A percentile compares a stretch with the other conserved stretches of the same genome.
Evolutionary conservation across 2,113 vertebrate species (phyloP).

Genomic region (Forbesichthys agassizii): DNA sequence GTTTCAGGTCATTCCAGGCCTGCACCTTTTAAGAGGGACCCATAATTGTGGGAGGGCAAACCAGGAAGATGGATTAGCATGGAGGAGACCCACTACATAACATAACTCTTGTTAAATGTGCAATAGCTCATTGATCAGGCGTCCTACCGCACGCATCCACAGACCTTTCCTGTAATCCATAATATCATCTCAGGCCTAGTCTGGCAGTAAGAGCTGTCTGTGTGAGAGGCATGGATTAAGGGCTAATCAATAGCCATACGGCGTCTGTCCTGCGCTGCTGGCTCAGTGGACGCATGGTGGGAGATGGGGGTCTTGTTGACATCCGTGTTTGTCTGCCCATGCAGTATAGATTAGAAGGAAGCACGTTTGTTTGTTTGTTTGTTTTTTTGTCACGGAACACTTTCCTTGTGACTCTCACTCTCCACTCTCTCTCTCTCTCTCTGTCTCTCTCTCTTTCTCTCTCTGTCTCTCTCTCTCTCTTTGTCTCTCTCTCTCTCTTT

Average conservation of each 20-base stretch:
- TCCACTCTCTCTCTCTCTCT: slow-evolving; percentile 33
- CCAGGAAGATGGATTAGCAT: slow-evolving; percentile 71
- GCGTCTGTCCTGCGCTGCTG: slow-evolving; percentile 33
- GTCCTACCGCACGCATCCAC: slow-evolving; percentile 47
- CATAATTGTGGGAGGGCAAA: slow-evolving; percentile 39
- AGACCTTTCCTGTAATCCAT: slow-evolving; percentile 69
- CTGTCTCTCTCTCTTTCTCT: slow-evolving; percentile 44
- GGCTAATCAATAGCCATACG: slow-evolving; percentile 61
- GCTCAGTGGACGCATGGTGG: slow-evolving; percentile 34
- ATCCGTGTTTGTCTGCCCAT: neutral
- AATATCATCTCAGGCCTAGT: slow-evolving; percentile 57
- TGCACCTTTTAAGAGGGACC: slow-evolving; percentile 3
- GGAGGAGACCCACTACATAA: slow-evolving; percentile 67
- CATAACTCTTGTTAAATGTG: slow-evolving; percentile 76
- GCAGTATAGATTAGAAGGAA: neutral
- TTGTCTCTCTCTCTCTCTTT: slow-evolving; percentile 34
- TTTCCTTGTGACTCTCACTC: slow-evolving; percentile 18
- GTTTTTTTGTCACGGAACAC: neutral
- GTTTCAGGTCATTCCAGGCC: too few species aligned
- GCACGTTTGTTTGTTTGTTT: neutral
- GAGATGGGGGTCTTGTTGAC: slow-evolving; percentile 41
- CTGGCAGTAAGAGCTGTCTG: slow-evolving; percentile 34
- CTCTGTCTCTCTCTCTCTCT: slow-evolving; percentile 35
- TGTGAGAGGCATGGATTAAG: slow-evolving; percentile 32
- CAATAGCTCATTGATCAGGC: slow-evolving; percentile 72